Evolutionary conservation across 2,888 invertebrate genomes (phyloP), one percentile per base, ranked within the genome.

Genomic region (Megastigmus dorsalis): DNA sequence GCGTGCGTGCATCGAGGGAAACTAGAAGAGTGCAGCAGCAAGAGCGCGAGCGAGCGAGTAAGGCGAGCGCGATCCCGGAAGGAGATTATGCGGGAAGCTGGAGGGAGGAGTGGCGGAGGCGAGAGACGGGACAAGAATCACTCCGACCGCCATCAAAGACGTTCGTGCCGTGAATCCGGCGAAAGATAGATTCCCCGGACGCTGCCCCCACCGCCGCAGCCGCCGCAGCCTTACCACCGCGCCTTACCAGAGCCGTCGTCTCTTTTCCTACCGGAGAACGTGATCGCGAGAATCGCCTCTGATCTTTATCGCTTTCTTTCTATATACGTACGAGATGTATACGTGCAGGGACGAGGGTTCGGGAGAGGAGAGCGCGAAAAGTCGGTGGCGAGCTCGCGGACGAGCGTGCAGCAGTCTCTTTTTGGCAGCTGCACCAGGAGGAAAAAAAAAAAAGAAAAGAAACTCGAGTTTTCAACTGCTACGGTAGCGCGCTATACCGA

Each of bases 101-200:
- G 15, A 50, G 18, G 65, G 15, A n/a, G 15, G 52, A n/a, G 18
- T 10, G 18, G 43, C 4, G 50, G 20, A 20, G 20, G 43, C 3
- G 30, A 7, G 43, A n/a, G 30, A n/a, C 55, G 60, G 79, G 77
- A 77, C 75, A 78, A 79, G 78, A 85, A 85, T 85, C 85, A 84
- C 84, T 84, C 83, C 80, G 77, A 77, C 79, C 79, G 80, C 83
- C 85, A 85, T 85, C 86, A 84, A 84, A 86, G 84, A 82, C 81
- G 85, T 83, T 84, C 84, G 85, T 86, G 86, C 81, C 78, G 80
- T 70, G 85, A 86, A 86, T 86, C 82, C 80, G 60, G 75, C 77
- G 78, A 79, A 79, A 82, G 82, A 85, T 84, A 82, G 83, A 84
- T 85, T 82, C 80, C 77, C 79, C 67, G 66, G 76, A 72, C 79